Evolutionary conservation across 1,140 invertebrate genomes (phyloP), one percentile per base, ranked within the genome.

Genomic region (Papilio polyxenes): DNA sequence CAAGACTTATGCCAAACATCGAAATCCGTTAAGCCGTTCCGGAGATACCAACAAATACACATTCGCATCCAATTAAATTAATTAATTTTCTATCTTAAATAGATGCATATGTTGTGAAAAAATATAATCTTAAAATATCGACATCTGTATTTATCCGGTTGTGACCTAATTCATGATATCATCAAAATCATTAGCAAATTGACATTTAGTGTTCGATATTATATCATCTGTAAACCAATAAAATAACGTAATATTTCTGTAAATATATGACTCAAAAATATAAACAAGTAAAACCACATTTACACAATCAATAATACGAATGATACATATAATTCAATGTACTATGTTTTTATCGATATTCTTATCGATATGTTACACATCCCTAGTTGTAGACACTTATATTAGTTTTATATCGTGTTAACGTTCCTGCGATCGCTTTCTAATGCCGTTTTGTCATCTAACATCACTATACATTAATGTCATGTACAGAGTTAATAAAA

Each of bases 321-420:
- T n/a, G 2, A 31, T 31, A 31, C 23, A 31, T 31, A 31, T 31
- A 1, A 31, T 31, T 31, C 23, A 5, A 31, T 40, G 23, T 65
- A 11, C 20, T 31, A 8, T 40, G 7, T 11, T 15, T 72, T 72
- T 72, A 37, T 72, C 65, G 65, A 40, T 17, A 31, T 31, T 31
- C 11, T 65, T 31, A 72, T 72, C 65, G 65, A 72, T 31, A 69
- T 0, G n/a, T 10, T 20, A 11, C 9, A 37, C 65, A 37, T 72
- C 65, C 65, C 31, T 72, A 72, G 5, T 72, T 37, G 7, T 9
- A 65, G 10, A 37, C 11, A 69, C 65, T 72, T 72, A 72, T 72
- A 72, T 72, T 31, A 40, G 65, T 72, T 72, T 72, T 72, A 72
- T 72, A 72, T 72, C 65, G 31, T 72, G 65, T 72, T 72, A 72